Base-by-base conservation (phyloP, 2,113 vertebrate species). In the Copsychus sechellarum region DNA sequence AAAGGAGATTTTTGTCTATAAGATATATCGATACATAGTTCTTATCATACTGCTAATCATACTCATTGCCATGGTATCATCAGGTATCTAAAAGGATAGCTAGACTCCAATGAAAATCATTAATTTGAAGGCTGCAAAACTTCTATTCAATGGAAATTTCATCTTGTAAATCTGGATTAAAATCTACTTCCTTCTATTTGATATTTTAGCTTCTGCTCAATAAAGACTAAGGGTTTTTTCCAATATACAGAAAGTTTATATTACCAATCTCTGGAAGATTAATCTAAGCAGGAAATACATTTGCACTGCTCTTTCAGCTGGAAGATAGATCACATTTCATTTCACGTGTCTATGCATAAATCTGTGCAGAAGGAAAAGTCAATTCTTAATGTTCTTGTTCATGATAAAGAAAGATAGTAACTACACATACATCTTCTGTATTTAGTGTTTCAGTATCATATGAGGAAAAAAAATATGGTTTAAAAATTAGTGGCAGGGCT, bases 291-390 rank as follows among this genome's bases (percentile, higher is more conserved):
- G 65, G 34, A 90, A 87, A 71, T 64, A n/a, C 11, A 54, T 31
- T 79, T 28, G 14, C 48, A 31, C 12, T 56, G 65, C 22, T 86
- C 57, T 87, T 92, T 80, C 69, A 81, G 23, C 65, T 62, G 22
- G 82, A 88, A 58, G 67, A 82, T 18, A 81, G 74, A 74, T 81
- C 73, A 62, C 47, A 61, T 91, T 96, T 93, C 67, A 58, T 86
- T 93, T 93, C 51, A 28, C 0, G 0, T 80, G 66, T 20, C n/a
- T 79, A 7, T 74, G 33, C 24, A 51, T 85, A 57, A 91, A 76
- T 87, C 45, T 81, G 16, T 31, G 21, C 20, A 54, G 61, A 57
- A 89, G 87, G 24, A 92, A 90, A 67, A 72, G 36, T 74, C 72
- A 96, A 64, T 79, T 70, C 50, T 76, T 53, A 26, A 80, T 79